These are phyloP conservation scores for Morinoia aosen DNA, from an alignment of 2,888 invertebrate species.

Conservation along the genomic window DNA sequence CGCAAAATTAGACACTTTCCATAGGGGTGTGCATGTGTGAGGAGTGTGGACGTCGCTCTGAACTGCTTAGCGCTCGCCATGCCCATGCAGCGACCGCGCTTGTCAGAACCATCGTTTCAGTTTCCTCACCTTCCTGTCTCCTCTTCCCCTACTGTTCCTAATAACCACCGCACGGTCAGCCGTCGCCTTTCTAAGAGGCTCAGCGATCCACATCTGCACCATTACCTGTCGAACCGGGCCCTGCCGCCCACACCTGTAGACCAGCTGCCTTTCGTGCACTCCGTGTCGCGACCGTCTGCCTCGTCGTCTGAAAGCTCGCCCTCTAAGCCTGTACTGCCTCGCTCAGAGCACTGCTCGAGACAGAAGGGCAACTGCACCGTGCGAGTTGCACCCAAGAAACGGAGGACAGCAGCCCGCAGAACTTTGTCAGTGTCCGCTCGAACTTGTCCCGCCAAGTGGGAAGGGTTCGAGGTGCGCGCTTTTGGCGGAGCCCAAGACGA, in stretches of 20 bases:
- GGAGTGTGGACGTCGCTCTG: not conserved
- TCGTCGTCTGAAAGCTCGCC: not conserved
- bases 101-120: not conserved
- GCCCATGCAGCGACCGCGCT: not conserved
- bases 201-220: constrained; percentile 31
- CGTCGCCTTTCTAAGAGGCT: constrained; percentile 43
- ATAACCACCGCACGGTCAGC: not conserved
- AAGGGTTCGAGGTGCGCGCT: constrained; percentile 41
- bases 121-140: not conserved
- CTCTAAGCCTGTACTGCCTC: not conserved
- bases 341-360: not conserved
- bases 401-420: not conserved
- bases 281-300: not conserved
- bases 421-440: constrained; percentile 6
- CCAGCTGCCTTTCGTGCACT: not conserved
- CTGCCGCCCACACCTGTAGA: constrained; percentile 1
- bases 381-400: not conserved
- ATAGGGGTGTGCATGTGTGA: not conserved
- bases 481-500: not conserved
- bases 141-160: constrained; percentile 54
- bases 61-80: not conserved
- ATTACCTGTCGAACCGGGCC: constrained; percentile 34
- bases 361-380: not conserved
- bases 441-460: constrained; percentile 38
- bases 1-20: not conserved